These are phyloP conservation scores for Sisor rabdophorus DNA, from an alignment of 2,113 vertebrate genomes.

Conservation along the genomic window DNA sequence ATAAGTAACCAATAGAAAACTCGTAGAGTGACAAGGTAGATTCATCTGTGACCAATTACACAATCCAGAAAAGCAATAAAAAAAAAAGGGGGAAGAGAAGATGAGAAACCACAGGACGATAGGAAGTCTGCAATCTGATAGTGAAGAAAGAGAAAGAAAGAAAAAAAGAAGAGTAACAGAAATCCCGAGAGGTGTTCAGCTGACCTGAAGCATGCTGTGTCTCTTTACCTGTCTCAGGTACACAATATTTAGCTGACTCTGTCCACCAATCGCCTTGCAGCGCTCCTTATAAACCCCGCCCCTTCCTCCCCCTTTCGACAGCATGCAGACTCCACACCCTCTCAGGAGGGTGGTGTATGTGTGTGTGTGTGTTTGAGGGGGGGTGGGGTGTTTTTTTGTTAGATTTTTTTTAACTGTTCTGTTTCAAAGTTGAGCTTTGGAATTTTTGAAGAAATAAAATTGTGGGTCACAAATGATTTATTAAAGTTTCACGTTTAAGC, in stretches of 20 bases:
- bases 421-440: not conserved
- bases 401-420: not conserved
- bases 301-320: conserved; percentile 47
- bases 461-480: too few species aligned
- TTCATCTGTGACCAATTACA: not conserved
- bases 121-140: conserved; percentile 20
- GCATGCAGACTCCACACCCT: conserved; percentile 55
- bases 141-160: conserved; percentile 6
- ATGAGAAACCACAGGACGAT: not conserved
- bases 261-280: conserved; percentile 64
- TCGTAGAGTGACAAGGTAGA: not conserved
- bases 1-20: not conserved
- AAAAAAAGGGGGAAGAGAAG: conserved; percentile 13
- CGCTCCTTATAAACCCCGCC: conserved; percentile 47
- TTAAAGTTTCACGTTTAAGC: not conserved
- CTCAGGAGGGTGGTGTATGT: conserved; percentile 31
- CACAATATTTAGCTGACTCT: conserved; percentile 62
- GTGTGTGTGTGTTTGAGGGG: not conserved
- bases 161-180: conserved; percentile 22
- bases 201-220: conserved; percentile 50
- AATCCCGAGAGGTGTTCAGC: conserved; percentile 48
- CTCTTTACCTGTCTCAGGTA: conserved; percentile 65
- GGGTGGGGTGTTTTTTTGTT: not conserved
- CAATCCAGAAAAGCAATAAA: not conserved
- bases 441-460: not conserved